Conservation (phyloP, 2,797 vertebrate genomes). For the Sardinella longiceps region DNA sequence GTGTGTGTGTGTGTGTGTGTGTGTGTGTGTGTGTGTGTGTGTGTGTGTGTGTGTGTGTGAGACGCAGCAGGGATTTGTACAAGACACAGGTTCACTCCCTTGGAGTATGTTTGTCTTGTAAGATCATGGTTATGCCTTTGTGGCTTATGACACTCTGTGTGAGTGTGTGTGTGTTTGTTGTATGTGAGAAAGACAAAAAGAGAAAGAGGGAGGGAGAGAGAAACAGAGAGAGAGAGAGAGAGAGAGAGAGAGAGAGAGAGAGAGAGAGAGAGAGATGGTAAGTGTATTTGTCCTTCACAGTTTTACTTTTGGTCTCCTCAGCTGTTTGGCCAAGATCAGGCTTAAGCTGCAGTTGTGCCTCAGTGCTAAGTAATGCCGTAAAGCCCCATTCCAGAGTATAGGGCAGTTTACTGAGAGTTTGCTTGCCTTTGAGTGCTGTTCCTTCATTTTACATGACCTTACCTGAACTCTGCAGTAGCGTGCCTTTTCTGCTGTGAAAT, state of each 20-base stretch:
- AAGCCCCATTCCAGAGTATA: background rate
- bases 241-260: background rate
- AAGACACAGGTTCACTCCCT: background rate
- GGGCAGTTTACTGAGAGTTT: background rate
- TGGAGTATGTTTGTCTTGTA: background rate
- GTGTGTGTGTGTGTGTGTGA: background rate
- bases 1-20: background rate
- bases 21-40: conserved; percentile 2
- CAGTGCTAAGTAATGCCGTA: background rate
- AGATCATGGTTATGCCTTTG: background rate
- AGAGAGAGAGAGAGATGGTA: too few species aligned
- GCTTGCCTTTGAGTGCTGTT: background rate
- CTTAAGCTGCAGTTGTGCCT: background rate
- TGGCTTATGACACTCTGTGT: background rate
- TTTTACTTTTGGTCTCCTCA: background rate
- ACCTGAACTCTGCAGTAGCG: background rate
- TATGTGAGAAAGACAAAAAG: background rate
- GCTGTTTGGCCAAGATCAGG: background rate
- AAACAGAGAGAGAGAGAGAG: background rate
- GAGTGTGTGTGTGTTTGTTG: background rate
- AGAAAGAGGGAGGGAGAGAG: background rate
- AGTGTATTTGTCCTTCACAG: background rate
- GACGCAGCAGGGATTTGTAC: background rate
- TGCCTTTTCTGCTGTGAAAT: background rate
- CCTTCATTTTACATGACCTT: background rate